Percentiles rank a stretch among this genome's conserved stretches.
phyloP scores from a whole-genome alignment of 1,140 invertebrate species.

The Drosophila aff. region DNA sequence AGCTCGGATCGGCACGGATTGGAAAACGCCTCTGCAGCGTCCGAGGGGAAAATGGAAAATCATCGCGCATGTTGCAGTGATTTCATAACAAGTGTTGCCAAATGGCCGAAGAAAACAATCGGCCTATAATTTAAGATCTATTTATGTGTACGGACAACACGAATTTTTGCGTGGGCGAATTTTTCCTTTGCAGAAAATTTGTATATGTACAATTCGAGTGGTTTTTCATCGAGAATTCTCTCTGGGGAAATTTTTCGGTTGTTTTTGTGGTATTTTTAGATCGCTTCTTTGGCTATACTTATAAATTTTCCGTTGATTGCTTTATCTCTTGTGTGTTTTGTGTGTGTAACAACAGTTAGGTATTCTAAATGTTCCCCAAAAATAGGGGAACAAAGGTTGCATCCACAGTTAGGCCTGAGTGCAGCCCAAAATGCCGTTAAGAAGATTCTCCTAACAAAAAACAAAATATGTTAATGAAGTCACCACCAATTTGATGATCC shows the following conservation, averaged over 20 bases:
- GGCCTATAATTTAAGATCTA: constrained; percentile 52
- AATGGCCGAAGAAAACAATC: constrained; percentile 47
- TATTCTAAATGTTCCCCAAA: background rate
- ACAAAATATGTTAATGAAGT: constrained; percentile 39
- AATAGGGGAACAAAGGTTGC: constrained; percentile 7
- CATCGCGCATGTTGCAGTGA: constrained; percentile 34
- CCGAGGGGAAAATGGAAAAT: constrained; percentile 63
- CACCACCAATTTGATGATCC: constrained; percentile 39
- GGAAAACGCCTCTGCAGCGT: constrained; percentile 58
- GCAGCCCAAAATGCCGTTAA: constrained; percentile 43
- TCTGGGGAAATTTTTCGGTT: constrained; percentile 19
- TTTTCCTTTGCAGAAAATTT: constrained; percentile 64
- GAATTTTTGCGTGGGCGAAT: constrained; percentile 65
- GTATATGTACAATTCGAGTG: constrained; percentile 41
- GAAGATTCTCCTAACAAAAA: constrained; percentile 39
- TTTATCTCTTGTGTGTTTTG: background rate
- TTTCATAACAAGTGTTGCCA: constrained; percentile 81
- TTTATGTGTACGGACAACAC: constrained; percentile 34
- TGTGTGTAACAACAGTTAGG: constrained; percentile 26
- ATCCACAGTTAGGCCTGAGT: constrained; percentile 36
- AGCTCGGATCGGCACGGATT: constrained; percentile 21
- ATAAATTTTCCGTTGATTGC: constrained; percentile 46
- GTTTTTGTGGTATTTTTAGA: constrained; percentile 35
- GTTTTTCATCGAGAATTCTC: constrained; percentile 40
- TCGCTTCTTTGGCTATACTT: constrained; percentile 18